These are phyloP conservation scores for Chloropsis cyanopogon DNA, from an alignment of 2,113 vertebrate genomes.

Conservation along the genomic window DNA sequence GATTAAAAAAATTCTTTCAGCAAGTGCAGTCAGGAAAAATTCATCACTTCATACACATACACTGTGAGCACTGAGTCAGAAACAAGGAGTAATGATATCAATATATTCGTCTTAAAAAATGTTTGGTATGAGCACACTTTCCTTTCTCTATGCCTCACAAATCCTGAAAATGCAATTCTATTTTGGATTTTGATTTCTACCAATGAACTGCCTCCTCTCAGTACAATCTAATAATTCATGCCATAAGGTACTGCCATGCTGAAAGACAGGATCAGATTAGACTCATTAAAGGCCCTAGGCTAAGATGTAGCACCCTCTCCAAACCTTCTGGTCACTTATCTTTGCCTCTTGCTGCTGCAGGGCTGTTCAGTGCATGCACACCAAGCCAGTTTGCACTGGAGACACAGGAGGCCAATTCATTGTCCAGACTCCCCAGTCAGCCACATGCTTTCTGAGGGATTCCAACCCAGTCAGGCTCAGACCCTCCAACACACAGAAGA, in stretches of 20 bases:
- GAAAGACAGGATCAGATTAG: neutral
- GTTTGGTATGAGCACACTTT: neutral
- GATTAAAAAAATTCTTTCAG: neutral
- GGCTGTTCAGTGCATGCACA: neutral
- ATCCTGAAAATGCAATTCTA: neutral
- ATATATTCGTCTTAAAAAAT: neutral
- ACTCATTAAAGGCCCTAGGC: too few relatives aligned
- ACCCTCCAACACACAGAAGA: slow-evolving; percentile 1
- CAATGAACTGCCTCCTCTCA: neutral
- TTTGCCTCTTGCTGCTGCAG: neutral
- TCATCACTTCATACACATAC: neutral
- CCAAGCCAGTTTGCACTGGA: neutral
- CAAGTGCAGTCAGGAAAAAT: neutral
- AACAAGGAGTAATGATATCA: neutral
- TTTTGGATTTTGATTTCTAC: neutral
- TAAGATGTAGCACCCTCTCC: neutral
- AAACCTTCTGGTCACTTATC: neutral
- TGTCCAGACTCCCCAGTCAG: neutral
- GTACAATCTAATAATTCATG: neutral
- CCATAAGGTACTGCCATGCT: neutral
- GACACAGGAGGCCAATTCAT: neutral
- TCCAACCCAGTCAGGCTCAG: neutral
- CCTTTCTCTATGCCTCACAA: neutral
- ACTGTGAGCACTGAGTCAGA: neutral
- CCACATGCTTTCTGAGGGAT: neutral